Base-by-base conservation (phyloP, 2,113 vertebrate genomes). In the Thermophis baileyi region DNA sequence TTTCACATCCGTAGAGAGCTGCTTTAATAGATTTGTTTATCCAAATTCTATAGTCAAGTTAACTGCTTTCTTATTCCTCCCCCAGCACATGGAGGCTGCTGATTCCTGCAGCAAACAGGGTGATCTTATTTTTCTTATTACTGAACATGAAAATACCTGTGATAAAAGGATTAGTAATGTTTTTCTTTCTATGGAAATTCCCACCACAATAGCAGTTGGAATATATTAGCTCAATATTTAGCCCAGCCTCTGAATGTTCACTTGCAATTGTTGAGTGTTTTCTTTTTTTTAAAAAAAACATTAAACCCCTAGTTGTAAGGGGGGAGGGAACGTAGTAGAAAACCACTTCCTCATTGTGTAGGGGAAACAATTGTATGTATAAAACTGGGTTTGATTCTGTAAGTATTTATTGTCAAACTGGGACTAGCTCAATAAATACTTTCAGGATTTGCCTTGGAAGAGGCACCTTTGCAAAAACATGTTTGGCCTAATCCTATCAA, bases 1-100 rank as follows among this genome's bases (percentile, higher is more conserved):
- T 96, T 95, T 94, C 85, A 2, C 90, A 53, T 94, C 5, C 92
- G 85, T 90, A 91, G 88, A 97, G 96, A 95, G 96, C 85, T 93
- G 95, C 90, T 94, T 94, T 95, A 96, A 91, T 95, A 0, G 96
- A 97, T 97, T 95, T 97, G 96, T 97, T 97, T 96, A 96, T 96
- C 95, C 94, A 90, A 91, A 94, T 57, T 92, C 89, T 93, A 10
- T 94, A 94, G 95, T 97, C 96, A 87, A 57, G 46, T 91, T 91
- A 85, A 96, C 94, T 96, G 95, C 96, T 94, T 91, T 95, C 90
- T 96, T 91, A 94, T 95, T 96, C 96, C 95, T 96, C 93, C 96
- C 95, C 96, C 94, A 96, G 57, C 22, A 90, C 69, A 95, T 89
- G 94, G 95, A 96, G 90, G 96, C 92, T 44, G 94, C 69, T 60